Conservation (phyloP, 2,113 vertebrate genomes). For the Psettodes erumei region DNA sequence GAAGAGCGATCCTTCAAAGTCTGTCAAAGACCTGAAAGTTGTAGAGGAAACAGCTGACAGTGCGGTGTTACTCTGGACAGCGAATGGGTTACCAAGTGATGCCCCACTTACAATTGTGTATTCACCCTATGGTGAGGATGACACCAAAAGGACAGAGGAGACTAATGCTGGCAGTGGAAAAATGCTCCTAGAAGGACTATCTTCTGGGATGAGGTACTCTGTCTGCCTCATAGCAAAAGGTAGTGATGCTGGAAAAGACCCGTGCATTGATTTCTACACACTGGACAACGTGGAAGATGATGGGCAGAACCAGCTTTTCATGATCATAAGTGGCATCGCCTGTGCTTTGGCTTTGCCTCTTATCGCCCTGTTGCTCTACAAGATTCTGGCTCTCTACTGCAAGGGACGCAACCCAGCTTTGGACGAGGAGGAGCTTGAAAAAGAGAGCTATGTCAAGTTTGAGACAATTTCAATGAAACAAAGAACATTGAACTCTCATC, state of each 20-base stretch:
- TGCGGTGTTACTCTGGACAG: slow-evolving; percentile 90
- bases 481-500: slow-evolving; percentile 76
- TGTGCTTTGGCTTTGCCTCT: slow-evolving; percentile 86
- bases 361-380: slow-evolving; percentile 90
- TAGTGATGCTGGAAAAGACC: slow-evolving; percentile 83
- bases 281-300: slow-evolving; percentile 67
- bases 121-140: slow-evolving; percentile 89
- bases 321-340: slow-evolving; percentile 82
- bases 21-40: slow-evolving; percentile 86
- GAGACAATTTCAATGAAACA: slow-evolving; percentile 91
- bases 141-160: slow-evolving; percentile 85
- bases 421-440: slow-evolving; percentile 89
- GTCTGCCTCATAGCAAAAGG: slow-evolving; percentile 91
- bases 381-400: slow-evolving; percentile 88
- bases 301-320: slow-evolving; percentile 77
- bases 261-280: slow-evolving; percentile 93
- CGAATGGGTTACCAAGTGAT: slow-evolving; percentile 73
- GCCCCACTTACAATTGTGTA: slow-evolving; percentile 87
- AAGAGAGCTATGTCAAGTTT: slow-evolving; percentile 95
- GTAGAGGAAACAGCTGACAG: slow-evolving; percentile 87
- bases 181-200: slow-evolving; percentile 88
- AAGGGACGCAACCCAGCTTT: slow-evolving; percentile 67
- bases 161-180: slow-evolving; percentile 86
- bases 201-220: slow-evolving; percentile 87
- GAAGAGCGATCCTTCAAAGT: slow-evolving; percentile 71